Evolutionary conservation across 1,140 invertebrate species (phyloP).

Genomic region (Heterodera carotae): DNA sequence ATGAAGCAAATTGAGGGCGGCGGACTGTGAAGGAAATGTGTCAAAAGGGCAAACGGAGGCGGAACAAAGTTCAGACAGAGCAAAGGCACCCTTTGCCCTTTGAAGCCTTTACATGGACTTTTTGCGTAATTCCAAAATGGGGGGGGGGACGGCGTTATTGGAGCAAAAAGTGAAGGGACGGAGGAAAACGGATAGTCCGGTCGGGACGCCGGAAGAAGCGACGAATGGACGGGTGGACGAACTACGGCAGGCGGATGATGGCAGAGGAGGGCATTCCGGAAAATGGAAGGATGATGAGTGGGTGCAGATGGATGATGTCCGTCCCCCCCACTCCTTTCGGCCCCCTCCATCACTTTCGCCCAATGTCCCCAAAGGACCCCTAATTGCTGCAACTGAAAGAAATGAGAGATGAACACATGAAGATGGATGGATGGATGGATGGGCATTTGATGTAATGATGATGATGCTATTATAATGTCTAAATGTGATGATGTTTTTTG

Average conservation of each 20-base stretch:
- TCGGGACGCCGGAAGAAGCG: neutral
- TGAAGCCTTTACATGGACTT: neutral
- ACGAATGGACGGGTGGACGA: no score
- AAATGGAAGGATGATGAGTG: no score
- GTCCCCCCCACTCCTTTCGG: neutral
- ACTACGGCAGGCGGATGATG: neutral
- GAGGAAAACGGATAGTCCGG: neutral
- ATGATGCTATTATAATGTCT: neutral
- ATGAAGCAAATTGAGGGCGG: neutral
- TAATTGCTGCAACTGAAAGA: neutral
- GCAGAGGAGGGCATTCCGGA: no score
- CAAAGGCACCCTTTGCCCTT: neutral
- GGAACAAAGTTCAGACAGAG: no score
- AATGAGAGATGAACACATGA: neutral
- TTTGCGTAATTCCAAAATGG: neutral
- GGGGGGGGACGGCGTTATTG: neutral
- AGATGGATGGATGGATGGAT: neutral
- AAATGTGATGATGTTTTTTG: neutral
- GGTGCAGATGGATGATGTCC: no score
- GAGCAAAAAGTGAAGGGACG: neutral
- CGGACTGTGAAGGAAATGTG: neutral
- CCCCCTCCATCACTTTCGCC: neutral
- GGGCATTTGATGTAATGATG: neutral
- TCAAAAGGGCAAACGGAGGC: neutral
- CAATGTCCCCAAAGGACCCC: slow-evolving; percentile 1